These are phyloP conservation scores for Patella depressa DNA, from an alignment of 2,888 invertebrate species.

Conservation along the genomic window DNA sequence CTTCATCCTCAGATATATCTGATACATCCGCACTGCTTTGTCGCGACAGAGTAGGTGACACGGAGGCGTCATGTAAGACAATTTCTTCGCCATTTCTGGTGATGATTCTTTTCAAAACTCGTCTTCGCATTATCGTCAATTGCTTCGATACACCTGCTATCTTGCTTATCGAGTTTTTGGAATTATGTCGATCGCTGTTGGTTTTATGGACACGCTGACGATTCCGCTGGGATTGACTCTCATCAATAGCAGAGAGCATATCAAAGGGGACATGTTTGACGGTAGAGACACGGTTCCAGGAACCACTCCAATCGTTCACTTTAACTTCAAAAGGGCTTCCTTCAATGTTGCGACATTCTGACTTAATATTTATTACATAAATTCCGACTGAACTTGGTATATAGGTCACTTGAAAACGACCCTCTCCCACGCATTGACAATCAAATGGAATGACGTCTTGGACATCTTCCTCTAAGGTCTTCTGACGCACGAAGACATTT, in stretches of 20 bases:
- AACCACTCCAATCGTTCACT: slow-evolving; percentile 42
- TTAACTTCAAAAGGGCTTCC: slow-evolving; percentile 62
- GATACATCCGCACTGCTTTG: slow-evolving; percentile 55
- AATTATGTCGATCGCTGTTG: background rate
- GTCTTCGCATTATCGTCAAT: slow-evolving; percentile 55
- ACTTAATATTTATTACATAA: slow-evolving; percentile 55
- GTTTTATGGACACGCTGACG: background rate
- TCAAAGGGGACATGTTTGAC: slow-evolving; percentile 32
- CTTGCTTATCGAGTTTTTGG: background rate
- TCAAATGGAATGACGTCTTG: slow-evolving; percentile 52
- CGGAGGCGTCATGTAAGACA: slow-evolving; percentile 47
- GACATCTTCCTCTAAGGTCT: slow-evolving; percentile 40
- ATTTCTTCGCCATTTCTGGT: slow-evolving; percentile 60
- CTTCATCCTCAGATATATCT: slow-evolving; percentile 41
- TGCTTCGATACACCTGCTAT: slow-evolving; percentile 39
- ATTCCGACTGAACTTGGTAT: slow-evolving; percentile 57
- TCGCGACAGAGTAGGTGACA: slow-evolving; percentile 48
- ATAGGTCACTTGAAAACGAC: slow-evolving; percentile 58
- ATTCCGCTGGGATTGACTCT: slow-evolving; percentile 3
- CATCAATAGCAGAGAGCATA: slow-evolving; percentile 32
- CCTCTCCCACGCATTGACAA: slow-evolving; percentile 57
- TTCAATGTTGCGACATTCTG: slow-evolving; percentile 53
- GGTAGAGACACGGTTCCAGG: slow-evolving; percentile 36
- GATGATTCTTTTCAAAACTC: slow-evolving; percentile 59
- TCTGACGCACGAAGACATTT: slow-evolving; percentile 56